Percentiles rank a stretch among this genome's conserved stretches.
Conservation (phyloP, 2,113 vertebrate species). For the Clarias macrocephalus region DNA sequence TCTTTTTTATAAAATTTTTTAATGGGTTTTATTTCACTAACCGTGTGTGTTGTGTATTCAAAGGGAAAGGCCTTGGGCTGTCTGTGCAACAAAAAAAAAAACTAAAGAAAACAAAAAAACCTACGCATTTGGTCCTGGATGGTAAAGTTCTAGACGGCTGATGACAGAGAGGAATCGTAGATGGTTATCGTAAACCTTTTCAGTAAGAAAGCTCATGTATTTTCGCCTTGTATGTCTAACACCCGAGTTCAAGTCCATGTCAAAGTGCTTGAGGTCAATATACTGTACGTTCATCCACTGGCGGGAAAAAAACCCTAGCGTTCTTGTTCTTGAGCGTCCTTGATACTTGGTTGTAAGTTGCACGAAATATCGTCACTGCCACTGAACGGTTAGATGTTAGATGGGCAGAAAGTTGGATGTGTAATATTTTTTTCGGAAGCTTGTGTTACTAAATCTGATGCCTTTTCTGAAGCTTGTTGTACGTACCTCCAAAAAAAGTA, state of each 20-base stretch:
- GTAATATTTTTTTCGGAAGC: neutral
- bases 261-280: neutral
- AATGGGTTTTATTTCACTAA: slow-evolving; percentile 64
- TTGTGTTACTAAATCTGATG: neutral
- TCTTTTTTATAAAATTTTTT: slow-evolving; percentile 54
- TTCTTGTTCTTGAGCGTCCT: neutral
- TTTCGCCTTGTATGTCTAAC: slow-evolving; percentile 13
- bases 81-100: slow-evolving; percentile 54
- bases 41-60: slow-evolving; percentile 63
- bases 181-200: slow-evolving; percentile 59
- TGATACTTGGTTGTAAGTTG: neutral
- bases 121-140: slow-evolving; percentile 63
- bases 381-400: too few species aligned
- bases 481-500: too few species aligned
- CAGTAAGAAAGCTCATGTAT: slow-evolving; percentile 42
- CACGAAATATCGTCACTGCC: neutral
- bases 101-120: too few species aligned
- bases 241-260: neutral
- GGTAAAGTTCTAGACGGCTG: slow-evolving; percentile 55
- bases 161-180: slow-evolving; percentile 52
- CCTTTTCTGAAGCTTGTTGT: too few species aligned
- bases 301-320: neutral
- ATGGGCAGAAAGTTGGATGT: too few species aligned
- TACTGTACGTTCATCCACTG: neutral
- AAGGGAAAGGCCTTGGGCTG: slow-evolving; percentile 63